phyloP scores from a whole-genome alignment of 2,888 invertebrate species.

The Leucozona laternaria region DNA sequence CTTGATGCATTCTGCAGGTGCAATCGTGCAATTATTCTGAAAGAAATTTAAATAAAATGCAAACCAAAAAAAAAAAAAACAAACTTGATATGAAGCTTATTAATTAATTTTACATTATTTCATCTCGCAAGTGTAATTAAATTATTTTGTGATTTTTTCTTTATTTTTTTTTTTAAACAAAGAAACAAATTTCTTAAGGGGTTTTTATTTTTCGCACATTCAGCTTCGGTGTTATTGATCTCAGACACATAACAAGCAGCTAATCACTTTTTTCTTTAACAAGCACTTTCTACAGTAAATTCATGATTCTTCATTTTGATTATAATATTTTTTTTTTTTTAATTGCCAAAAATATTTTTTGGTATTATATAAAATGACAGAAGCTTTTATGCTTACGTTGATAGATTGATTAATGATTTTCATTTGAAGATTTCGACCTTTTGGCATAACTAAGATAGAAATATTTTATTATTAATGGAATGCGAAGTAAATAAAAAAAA shows the following conservation, averaged over 20 bases:
- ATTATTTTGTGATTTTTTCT: conserved; percentile 20
- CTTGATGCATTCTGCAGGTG: conserved; percentile 55
- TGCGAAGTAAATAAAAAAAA: too few species aligned
- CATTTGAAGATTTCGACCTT: neutral
- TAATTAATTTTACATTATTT: conserved; percentile 58
- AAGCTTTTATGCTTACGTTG: conserved; percentile 2
- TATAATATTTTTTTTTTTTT: neutral
- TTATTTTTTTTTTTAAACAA: neutral
- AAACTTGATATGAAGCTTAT: conserved; percentile 57
- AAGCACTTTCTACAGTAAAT: conserved; percentile 5
- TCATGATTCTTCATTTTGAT: conserved; percentile 7
- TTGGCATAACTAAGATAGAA: neutral
- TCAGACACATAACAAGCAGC: neutral
- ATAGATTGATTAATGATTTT: conserved; percentile 19
- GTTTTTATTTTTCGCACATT: neutral
- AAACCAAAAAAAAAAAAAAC: conserved; percentile 7
- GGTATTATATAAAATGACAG: conserved; percentile 9
- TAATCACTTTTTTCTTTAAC: conserved; percentile 1
- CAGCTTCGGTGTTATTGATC: conserved; percentile 2
- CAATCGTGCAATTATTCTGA: conserved; percentile 31
- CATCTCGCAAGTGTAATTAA: conserved; percentile 24
- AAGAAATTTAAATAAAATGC: conserved; percentile 43
- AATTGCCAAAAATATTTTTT: conserved; percentile 5
- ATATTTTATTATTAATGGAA: neutral
- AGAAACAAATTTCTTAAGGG: neutral